Percentiles rank a stretch among this genome's conserved stretches.
Conservation (phyloP, 2,888 invertebrate species). For the Nebria salina region DNA sequence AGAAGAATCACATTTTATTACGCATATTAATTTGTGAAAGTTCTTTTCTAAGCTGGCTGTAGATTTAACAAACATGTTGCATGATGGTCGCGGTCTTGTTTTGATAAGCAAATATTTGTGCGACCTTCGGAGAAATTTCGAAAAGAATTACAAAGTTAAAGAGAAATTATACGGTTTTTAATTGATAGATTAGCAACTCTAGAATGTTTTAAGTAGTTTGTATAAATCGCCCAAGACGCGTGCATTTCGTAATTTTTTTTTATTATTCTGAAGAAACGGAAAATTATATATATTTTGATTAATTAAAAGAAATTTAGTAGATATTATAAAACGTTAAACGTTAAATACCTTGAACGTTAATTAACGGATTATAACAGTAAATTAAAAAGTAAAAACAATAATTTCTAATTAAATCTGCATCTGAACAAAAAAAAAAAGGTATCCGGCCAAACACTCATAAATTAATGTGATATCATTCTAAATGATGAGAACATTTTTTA, state of each 20-base stretch:
- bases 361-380: constrained; percentile 41
- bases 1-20: neutral
- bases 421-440: neutral
- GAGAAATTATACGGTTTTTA: too few relatives aligned
- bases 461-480: neutral
- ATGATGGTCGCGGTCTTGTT: neutral
- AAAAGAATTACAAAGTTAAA: neutral
- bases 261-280: neutral
- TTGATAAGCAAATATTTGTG: neutral
- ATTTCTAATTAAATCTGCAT: constrained; percentile 35
- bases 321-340: constrained; percentile 7
- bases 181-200: too few relatives aligned
- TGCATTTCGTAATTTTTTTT: neutral
- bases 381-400: constrained; percentile 43
- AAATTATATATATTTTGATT: neutral
- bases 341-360: constrained; percentile 20
- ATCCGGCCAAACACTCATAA: neutral
- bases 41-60: neutral
- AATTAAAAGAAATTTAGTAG: neutral
- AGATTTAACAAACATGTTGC: neutral
- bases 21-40: neutral
- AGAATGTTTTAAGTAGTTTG: neutral
- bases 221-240: neutral
- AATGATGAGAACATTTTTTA: neutral
- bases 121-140: neutral